Evolutionary conservation across 2,797 vertebrate species (phyloP), one percentile per base, ranked within the genome.

Genomic region (Cyprinodon diabolis): DNA sequence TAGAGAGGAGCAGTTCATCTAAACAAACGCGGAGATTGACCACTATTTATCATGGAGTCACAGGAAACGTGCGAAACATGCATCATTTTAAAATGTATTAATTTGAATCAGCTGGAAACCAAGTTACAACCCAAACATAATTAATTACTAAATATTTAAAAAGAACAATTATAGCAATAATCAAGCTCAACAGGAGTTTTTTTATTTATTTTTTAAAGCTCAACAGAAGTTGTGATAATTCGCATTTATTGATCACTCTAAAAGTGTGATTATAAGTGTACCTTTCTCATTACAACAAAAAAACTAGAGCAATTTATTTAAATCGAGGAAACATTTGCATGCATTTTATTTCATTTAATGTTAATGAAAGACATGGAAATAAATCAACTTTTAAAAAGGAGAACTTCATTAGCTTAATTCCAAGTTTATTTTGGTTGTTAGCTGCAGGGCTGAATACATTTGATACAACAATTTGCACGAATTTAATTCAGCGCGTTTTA

Each of bases 1-100:
- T 94, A 93, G 91, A 87, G 79, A 70, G 90, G 84, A 90, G 84
- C 82, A 84, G 87, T 89, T 85, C 77, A 91, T 90, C 90, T 92
- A 95, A 96, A 95, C 92, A 96, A 96, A 95, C 95, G 95, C 87
- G 84, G 90, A 90, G 84, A 85, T 86, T 68, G 85, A 71, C 78
- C 75, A 19, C 40, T 60, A 25, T 57, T 69, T 47, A 57, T 57
- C 68, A 13, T 21, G 11, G 25, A 6, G 4, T 23, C 2, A n/a
- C 11, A 66, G 45, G 13, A 66, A 48, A 47, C 4, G 25, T 58
- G 56, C 23, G 56, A 14, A 25, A 58, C 17, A 35, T 66, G 2
- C 4, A 65, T 6, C 17, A 2, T 58, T 52, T 52, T 7, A 19
- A 52, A 58, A 58, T 9, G 9, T 17, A 60, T 60, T 37, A 35